These are phyloP conservation scores for Axinella damicornis DNA, from an alignment of 37 sponge, comb jelly and placozoan genomes.

Conservation along the genomic window DNA sequence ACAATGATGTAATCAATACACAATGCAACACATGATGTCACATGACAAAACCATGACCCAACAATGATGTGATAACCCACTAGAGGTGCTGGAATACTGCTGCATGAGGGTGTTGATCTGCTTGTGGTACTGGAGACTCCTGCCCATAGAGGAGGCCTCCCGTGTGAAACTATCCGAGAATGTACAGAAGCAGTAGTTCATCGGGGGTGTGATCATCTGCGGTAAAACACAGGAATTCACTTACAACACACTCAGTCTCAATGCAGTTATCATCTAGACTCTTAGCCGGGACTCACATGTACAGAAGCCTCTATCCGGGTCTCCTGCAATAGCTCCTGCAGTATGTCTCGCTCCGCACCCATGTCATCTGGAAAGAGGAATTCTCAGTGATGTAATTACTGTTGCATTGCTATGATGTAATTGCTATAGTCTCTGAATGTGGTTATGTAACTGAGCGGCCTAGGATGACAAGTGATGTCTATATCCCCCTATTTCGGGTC, in stretches of 20 bases:
- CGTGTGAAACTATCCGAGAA: slow-evolving; percentile 59
- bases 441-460: too few relatives aligned
- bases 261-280: too few relatives aligned
- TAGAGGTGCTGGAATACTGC: slow-evolving; percentile 50
- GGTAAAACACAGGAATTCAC: too few relatives aligned
- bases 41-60: too few relatives aligned
- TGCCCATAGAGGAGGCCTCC: neutral
- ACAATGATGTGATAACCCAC: slow-evolving; percentile 17
- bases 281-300: slow-evolving; percentile 38
- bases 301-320: slow-evolving; percentile 82
- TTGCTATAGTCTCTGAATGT: too few relatives aligned
- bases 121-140: slow-evolving; percentile 26
- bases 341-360: slow-evolving; percentile 32
- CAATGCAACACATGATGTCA: too few relatives aligned
- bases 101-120: slow-evolving; percentile 63
- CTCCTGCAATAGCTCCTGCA: slow-evolving; percentile 77
- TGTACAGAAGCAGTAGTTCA: slow-evolving; percentile 22
- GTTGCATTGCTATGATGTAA: too few relatives aligned
- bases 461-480: too few relatives aligned
- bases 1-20: too few relatives aligned
- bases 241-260: too few relatives aligned
- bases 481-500: too few relatives aligned
- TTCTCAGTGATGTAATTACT: too few relatives aligned
- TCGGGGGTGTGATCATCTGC: slow-evolving; percentile 35
- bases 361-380: slow-evolving; percentile 48